phyloP scores from a whole-genome alignment of 2,888 invertebrate genomes.

The Trissoscelio sp. region DNA sequence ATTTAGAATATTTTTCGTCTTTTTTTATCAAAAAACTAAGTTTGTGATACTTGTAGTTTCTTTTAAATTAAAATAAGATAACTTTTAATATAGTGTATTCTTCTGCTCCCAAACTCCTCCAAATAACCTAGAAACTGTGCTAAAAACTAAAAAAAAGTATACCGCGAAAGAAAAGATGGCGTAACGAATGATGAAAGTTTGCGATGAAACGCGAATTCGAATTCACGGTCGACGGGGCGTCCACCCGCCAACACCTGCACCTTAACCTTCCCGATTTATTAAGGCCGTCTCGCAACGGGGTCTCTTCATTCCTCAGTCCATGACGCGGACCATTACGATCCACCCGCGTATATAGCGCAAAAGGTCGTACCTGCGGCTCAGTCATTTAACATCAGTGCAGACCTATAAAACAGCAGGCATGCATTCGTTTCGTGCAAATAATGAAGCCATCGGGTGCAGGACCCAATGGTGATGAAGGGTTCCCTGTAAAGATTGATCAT shows the following conservation, averaged over 20 bases:
- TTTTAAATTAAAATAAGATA: too few species aligned
- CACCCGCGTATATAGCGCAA: slow-evolving; percentile 71
- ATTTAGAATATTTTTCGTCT: too few species aligned
- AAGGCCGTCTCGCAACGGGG: slow-evolving; percentile 72
- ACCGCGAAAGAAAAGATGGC: slow-evolving; percentile 61
- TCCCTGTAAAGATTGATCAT: slow-evolving; percentile 45
- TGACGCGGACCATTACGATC: slow-evolving; percentile 69
- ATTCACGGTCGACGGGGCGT: slow-evolving; percentile 76
- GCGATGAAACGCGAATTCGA: slow-evolving; percentile 75
- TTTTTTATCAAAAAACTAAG: too few species aligned
- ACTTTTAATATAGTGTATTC: too few species aligned
- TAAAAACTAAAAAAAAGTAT: too few species aligned
- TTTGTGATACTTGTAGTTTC: too few species aligned
- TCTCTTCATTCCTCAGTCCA: slow-evolving; percentile 67
- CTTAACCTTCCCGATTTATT: slow-evolving; percentile 75
- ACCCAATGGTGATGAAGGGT: slow-evolving; percentile 52
- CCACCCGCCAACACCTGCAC: slow-evolving; percentile 72
- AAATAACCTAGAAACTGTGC: too few species aligned
- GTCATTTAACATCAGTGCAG: slow-evolving; percentile 72
- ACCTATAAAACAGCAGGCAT: slow-evolving; percentile 78
- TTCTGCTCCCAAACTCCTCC: too few species aligned
- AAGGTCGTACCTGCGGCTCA: slow-evolving; percentile 64
- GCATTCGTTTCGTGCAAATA: slow-evolving; percentile 75
- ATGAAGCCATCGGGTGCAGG: slow-evolving; percentile 76
- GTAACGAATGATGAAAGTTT: slow-evolving; percentile 75